Conservation (phyloP, 2,797 vertebrate species). For the Lophius americanus region DNA sequence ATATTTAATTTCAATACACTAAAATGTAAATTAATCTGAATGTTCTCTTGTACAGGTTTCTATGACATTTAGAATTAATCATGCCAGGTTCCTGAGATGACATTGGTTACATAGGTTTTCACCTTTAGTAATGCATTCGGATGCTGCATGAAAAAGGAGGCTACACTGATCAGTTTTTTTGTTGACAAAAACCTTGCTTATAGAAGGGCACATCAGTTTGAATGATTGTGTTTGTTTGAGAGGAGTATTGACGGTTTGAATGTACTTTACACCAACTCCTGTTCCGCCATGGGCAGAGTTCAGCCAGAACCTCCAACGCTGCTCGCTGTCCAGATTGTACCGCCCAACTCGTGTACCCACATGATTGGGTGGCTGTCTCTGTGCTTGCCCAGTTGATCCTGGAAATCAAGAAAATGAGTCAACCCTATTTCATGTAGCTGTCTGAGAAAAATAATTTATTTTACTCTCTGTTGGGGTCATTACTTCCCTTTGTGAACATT, state of each 20-base stretch:
- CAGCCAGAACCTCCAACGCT: slow-evolving; percentile 77
- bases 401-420: slow-evolving; percentile 15
- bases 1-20: background rate
- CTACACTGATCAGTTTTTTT: slow-evolving; percentile 44
- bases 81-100: slow-evolving; percentile 13
- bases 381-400: slow-evolving; percentile 84
- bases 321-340: slow-evolving; percentile 79
- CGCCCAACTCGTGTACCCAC: slow-evolving; percentile 81
- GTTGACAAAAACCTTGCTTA: slow-evolving; percentile 30
- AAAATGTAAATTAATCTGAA: background rate
- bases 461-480: background rate
- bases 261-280: slow-evolving; percentile 25
- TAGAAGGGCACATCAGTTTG: background rate
- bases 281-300: slow-evolving; percentile 63
- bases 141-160: slow-evolving; percentile 47
- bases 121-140: slow-evolving; percentile 30
- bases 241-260: background rate
- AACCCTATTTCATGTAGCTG: background rate
- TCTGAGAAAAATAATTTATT: background rate
- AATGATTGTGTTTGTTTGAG: slow-evolving; percentile 3
- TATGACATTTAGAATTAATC: background rate
- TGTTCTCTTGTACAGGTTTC: too few species aligned
- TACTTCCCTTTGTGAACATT: background rate
- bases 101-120: slow-evolving; percentile 20
- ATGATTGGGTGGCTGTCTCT: slow-evolving; percentile 82